These are phyloP conservation scores for Hirudinaria manillensis DNA, from an alignment of 2,888 invertebrate genomes.

Conservation along the genomic window DNA sequence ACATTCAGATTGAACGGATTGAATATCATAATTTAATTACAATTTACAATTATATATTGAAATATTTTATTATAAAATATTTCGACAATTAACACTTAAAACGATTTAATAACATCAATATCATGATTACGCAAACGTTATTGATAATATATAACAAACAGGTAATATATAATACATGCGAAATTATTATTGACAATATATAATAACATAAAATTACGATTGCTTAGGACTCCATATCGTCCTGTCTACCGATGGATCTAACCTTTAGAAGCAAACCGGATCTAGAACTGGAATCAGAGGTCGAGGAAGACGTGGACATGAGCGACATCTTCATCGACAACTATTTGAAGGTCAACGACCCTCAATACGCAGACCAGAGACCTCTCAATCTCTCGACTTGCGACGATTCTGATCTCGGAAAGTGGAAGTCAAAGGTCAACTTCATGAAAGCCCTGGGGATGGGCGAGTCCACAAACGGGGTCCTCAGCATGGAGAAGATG, in stretches of 20 bases:
- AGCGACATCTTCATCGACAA: not conserved
- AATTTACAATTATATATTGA: too few species aligned
- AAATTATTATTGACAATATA: not conserved
- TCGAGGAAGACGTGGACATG: not conserved
- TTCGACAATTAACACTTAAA: too few species aligned
- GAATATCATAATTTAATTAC: too few species aligned
- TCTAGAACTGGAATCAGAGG: not conserved
- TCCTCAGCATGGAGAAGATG: not conserved
- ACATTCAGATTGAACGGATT: too few species aligned
- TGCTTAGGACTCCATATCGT: not conserved
- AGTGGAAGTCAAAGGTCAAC: not conserved
- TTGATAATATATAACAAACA: too few species aligned
- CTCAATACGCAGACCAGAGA: not conserved
- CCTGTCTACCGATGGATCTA: not conserved
- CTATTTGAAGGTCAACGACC: constrained; percentile 4
- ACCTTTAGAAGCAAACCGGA: not conserved
- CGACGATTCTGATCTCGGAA: too few species aligned
- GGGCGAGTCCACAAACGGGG: too few species aligned
- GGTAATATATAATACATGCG: too few species aligned
- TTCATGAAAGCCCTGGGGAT: not conserved
- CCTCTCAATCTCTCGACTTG: not conserved
- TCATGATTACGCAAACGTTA: too few species aligned
- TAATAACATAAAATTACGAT: not conserved
- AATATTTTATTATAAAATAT: too few species aligned
- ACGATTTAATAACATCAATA: too few species aligned